Conservation (phyloP, 2,888 invertebrate species). For the Heliconius cydno region DNA sequence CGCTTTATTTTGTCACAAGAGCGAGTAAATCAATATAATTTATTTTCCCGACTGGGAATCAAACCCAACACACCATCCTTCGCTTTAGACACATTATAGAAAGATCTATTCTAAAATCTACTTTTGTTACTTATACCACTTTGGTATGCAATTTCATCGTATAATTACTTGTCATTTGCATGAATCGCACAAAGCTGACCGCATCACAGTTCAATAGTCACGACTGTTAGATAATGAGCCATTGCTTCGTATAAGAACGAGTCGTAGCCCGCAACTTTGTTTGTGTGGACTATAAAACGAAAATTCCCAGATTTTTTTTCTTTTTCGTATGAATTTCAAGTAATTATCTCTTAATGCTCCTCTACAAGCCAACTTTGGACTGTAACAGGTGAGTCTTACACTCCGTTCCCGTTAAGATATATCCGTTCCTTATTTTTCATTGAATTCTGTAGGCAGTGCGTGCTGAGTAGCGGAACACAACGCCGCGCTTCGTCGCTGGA, state of each 20-base stretch:
- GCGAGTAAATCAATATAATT: neutral
- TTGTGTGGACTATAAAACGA: neutral
- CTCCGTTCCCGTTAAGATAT: too few species aligned
- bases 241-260: neutral
- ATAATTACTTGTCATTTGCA: conserved; percentile 26
- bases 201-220: conserved; percentile 14
- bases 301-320: neutral
- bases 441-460: too few species aligned
- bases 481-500: too few species aligned
- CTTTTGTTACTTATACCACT: neutral
- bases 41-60: neutral
- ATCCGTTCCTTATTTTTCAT: too few species aligned
- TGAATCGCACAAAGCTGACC: conserved; percentile 22
- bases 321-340: neutral
- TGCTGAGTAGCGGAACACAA: too few species aligned
- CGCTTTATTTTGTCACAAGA: too few species aligned
- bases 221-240: conserved; percentile 11
- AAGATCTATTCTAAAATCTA: too few species aligned
- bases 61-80: neutral
- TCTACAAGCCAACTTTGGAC: neutral
- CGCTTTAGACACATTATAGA: too few species aligned
- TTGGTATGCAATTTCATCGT: neutral
- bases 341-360: neutral
- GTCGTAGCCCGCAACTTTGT: neutral
- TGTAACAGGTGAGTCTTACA: too few species aligned